Evolutionary conservation across 2,113 vertebrate species (phyloP), one percentile per base, ranked within the genome.

Genomic region (Passer domesticus): DNA sequence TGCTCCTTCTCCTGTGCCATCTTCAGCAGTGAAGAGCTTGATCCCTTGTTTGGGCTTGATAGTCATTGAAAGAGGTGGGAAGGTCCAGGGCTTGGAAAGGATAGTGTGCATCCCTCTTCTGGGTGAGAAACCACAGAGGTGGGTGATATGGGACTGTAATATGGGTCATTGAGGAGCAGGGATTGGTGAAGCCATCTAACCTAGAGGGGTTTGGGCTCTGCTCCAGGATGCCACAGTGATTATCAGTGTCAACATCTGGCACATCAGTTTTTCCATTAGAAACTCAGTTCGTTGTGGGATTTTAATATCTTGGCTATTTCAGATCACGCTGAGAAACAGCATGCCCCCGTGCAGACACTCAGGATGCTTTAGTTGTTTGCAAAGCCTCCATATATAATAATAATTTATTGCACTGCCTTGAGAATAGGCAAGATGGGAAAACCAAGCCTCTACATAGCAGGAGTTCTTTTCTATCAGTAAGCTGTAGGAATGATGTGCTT

Each of bases 231-330:
- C 60, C 24, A 50, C 64, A 90, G 50, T 68, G 81, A 58, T 83
- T 31, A 41, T 78, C 46, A 75, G n/a, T 63, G 53, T 81, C 90
- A 94, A 95, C 94, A 93, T 93, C 90, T 96, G 93, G 73, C 76
- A 69, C 43, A 62, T 92, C 88, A 81, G 7, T 90, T 92, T 88
- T 94, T 93, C 73, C 73, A 75, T 93, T 93, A 94, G 73, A 87
- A 96, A 49, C 72, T 67, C 83, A 22, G n/a, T 94, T 93, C 83
- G 94, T 92, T 73, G 56, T 88, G 77, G 43, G 58, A 37, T 91
- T 93, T 92, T 95, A 95, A 43, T 94, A 62, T 90, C 86, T 93
- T 81, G 94, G 83, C 94, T 92, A 56, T 92, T 94, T 87, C 1
- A 2, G 50, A 72, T 93, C 92, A 68, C 1, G 10, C 66, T 84